Percentiles rank a stretch among this genome's conserved stretches.
phyloP scores from a whole-genome alignment of 2,888 invertebrate species.

The Neria commutata region DNA sequence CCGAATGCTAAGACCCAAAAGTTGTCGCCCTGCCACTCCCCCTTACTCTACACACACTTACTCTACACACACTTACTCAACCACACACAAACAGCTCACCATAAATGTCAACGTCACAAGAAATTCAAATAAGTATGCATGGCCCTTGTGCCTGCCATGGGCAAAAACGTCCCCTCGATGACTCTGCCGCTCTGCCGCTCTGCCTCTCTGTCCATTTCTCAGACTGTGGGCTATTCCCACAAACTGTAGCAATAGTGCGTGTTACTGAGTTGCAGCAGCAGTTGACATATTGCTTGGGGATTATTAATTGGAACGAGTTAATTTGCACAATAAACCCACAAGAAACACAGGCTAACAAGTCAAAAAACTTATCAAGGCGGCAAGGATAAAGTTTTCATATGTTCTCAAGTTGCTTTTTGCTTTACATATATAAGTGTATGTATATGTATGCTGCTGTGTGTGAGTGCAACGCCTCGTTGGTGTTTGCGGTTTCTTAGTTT shows the following conservation, averaged over 20 bases:
- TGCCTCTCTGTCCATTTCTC: not conserved
- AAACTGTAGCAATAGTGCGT: not conserved
- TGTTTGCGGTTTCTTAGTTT: too few relatives aligned
- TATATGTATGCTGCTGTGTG: too few relatives aligned
- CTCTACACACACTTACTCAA: slow-evolving; percentile 4
- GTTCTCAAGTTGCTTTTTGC: slow-evolving; percentile 28
- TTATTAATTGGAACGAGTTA: slow-evolving; percentile 61
- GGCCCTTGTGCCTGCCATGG: slow-evolving; percentile 5
- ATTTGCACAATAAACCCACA: slow-evolving; percentile 49
- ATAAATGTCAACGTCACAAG: slow-evolving; percentile 55
- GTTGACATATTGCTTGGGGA: slow-evolving; percentile 59
- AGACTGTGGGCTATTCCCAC: slow-evolving; percentile 9
- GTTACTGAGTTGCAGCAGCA: slow-evolving; percentile 14
- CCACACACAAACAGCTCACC: slow-evolving; percentile 37
- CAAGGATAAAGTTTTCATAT: slow-evolving; percentile 40
- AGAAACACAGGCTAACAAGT: slow-evolving; percentile 29
- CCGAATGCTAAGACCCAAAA: not conserved
- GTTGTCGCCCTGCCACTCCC: too few relatives aligned
- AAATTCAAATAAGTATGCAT: slow-evolving; percentile 50
- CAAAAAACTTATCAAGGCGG: slow-evolving; percentile 31
- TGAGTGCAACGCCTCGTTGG: too few relatives aligned
- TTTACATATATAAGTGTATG: slow-evolving; percentile 13
- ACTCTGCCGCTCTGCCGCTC: not conserved
- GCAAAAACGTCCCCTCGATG: slow-evolving; percentile 7
- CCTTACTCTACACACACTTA: too few relatives aligned